Evolutionary conservation across 2,888 invertebrate genomes (phyloP).

Genomic region (Lissonota sp.): DNA sequence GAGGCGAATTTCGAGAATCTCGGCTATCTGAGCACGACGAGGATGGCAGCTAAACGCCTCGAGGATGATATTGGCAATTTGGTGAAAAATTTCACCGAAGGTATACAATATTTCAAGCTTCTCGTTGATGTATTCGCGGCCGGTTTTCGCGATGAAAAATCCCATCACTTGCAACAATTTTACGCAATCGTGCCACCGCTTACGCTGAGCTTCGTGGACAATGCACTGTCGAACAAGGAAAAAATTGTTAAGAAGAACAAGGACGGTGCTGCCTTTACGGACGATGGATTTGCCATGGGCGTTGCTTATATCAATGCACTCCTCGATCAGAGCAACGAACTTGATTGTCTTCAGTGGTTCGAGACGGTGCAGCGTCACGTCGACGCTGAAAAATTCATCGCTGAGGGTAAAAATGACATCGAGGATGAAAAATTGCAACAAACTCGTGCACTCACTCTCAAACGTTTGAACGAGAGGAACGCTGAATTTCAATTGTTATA

Average conservation of each 20-base stretch:
- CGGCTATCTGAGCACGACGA: slow-evolving; percentile 86
- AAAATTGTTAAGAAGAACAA: slow-evolving; percentile 96
- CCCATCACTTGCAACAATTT: slow-evolving; percentile 95
- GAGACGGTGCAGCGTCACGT: slow-evolving; percentile 92
- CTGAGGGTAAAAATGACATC: slow-evolving; percentile 85
- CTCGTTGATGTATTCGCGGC: slow-evolving; percentile 96
- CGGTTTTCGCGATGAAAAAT: slow-evolving; percentile 92
- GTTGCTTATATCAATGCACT: slow-evolving; percentile 96
- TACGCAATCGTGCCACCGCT: slow-evolving; percentile 96
- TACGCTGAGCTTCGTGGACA: slow-evolving; percentile 97
- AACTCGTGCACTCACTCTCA: slow-evolving; percentile 94
- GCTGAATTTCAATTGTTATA: slow-evolving; percentile 94
- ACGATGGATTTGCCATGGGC: slow-evolving; percentile 99
- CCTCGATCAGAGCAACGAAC: slow-evolving; percentile 92
- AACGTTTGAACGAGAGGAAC: slow-evolving; percentile 86
- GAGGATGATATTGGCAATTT: slow-evolving; percentile 92
- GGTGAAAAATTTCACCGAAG: slow-evolving; percentile 93
- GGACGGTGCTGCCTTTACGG: slow-evolving; percentile 95
- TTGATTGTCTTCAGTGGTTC: slow-evolving; percentile 98
- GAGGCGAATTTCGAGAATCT: slow-evolving; percentile 87
- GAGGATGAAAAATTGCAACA: slow-evolving; percentile 96
- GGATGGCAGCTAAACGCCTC: slow-evolving; percentile 89
- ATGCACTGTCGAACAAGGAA: slow-evolving; percentile 96
- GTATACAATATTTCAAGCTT: slow-evolving; percentile 94
- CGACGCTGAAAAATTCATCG: slow-evolving; percentile 86